These are phyloP conservation scores for Platysternon megacephalum DNA, from an alignment of 2,113 vertebrate genomes.

Conservation along the genomic window DNA sequence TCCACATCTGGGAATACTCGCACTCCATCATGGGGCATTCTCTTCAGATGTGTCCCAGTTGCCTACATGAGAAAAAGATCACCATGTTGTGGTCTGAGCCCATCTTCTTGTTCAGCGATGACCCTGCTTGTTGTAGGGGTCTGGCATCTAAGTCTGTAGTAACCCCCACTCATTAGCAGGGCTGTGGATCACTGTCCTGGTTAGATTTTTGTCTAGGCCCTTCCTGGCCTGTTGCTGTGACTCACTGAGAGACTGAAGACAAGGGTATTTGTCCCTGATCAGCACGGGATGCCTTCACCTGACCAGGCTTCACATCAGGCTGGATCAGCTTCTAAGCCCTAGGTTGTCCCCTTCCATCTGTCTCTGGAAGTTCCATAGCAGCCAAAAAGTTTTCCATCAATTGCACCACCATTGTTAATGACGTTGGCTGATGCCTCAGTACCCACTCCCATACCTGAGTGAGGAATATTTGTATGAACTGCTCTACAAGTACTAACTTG, in stretches of 20 bases:
- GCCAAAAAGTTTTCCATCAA: not conserved
- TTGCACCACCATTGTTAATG: not conserved
- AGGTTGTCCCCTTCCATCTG: not conserved
- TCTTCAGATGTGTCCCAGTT: not conserved
- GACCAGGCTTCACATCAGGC: not conserved
- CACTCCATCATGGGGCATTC: not conserved
- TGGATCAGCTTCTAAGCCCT: not conserved
- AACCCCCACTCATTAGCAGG: not conserved
- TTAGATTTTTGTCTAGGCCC: not conserved
- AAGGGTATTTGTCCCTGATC: no score
- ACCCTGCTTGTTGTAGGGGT: not conserved
- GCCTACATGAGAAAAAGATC: not conserved
- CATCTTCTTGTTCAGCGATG: not conserved
- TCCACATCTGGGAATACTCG: not conserved
- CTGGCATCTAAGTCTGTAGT: not conserved
- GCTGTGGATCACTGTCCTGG: not conserved
- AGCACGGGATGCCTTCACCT: not conserved
- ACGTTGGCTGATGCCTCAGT: not conserved
- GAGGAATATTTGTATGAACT: not conserved
- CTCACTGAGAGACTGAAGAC: not conserved
- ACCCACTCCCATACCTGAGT: not conserved
- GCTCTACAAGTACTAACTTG: not conserved
- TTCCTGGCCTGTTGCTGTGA: not conserved
- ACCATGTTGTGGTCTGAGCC: not conserved
- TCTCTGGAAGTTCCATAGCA: not conserved